Base-by-base conservation (phyloP, 1,140 invertebrate genomes). In the Phymorhynchus buccinoides region DNA sequence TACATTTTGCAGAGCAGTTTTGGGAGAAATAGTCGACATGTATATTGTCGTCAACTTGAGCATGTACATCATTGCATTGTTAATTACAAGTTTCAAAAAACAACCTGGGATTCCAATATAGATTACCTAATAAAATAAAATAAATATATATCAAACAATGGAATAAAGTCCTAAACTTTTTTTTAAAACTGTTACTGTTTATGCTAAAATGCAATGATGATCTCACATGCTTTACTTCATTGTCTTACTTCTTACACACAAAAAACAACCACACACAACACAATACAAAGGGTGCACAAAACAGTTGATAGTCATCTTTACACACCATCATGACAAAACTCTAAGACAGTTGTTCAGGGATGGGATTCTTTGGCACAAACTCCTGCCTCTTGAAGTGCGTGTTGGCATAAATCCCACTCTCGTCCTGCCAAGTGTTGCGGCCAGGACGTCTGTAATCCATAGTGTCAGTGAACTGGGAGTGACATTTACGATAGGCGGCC, bases 391-490 rank as follows among this genome's bases (percentile, higher is more conserved):
- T 92, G 78, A 87, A 90, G 83, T 91, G 89, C 32, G 90, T 88
- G 83, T 93, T 93, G 39, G 89, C 82, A 86, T 93, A 93, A 48
- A 93, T 86, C 41, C 92, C 93, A 73, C 89, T 91, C 78, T 93
- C 93, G 82, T 93, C 93, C 71, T 90, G 88, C 93, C 93, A 93
- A 35, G 92, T 93, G 86, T 93, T 93, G 39, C 90, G 89, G 12
- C 93, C 93, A 39, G 87, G 88, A 7, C 93, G 84, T 3, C 91
- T 73, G 80, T 91, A 90, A 62, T 91, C 92, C n/a, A 87, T 89
- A 1, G 90, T 90, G 85, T 93, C 92, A 12, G 91, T 93, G 86
- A 93, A 93, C 88, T 93, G 93, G 7, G 93, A 93, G 66, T 91
- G 85, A 75, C 92, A 93, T 80, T 91, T 93, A 78, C 89, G 91